These are phyloP conservation scores for Danio choprae DNA, from an alignment of 2,797 vertebrate genomes.

Conservation along the genomic window DNA sequence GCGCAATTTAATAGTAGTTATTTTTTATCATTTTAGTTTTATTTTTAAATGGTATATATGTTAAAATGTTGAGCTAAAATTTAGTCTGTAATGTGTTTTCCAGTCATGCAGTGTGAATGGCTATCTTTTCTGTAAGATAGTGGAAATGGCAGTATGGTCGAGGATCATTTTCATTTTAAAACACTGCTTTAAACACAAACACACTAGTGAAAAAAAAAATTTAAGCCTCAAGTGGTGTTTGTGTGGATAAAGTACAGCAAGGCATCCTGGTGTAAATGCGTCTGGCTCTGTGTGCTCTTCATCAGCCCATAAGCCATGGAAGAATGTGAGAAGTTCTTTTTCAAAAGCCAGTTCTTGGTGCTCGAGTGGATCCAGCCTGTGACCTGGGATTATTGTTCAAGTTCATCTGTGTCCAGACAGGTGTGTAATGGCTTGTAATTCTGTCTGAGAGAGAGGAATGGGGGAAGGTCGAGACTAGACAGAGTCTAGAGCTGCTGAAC, in stretches of 20 bases:
- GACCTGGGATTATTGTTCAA: slow-evolving; percentile 59
- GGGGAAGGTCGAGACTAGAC: slow-evolving; percentile 21
- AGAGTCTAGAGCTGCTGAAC: slow-evolving; percentile 30
- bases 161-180: no score
- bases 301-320: slow-evolving; percentile 54
- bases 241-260: background rate
- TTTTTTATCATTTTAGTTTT: no score
- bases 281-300: slow-evolving; percentile 42
- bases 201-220: no score
- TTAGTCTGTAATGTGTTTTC: no score
- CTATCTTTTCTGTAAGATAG: no score
- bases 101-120: no score
- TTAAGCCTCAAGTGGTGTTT: slow-evolving; percentile 10
- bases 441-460: slow-evolving; percentile 41
- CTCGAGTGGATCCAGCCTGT: slow-evolving; percentile 42
- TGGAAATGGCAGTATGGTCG: no score
- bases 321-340: slow-evolving; percentile 56
- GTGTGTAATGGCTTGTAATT: slow-evolving; percentile 59
- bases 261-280: slow-evolving; percentile 2
- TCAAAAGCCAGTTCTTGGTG: slow-evolving; percentile 47
- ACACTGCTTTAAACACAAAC: no score
- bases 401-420: slow-evolving; percentile 62
- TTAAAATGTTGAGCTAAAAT: no score
- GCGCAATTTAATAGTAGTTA: no score
- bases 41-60: no score